Evolutionary conservation across 2,113 vertebrate species (phyloP), one percentile per base, ranked within the genome.

Genomic region (Calyptommatus sinebrachiatus): DNA sequence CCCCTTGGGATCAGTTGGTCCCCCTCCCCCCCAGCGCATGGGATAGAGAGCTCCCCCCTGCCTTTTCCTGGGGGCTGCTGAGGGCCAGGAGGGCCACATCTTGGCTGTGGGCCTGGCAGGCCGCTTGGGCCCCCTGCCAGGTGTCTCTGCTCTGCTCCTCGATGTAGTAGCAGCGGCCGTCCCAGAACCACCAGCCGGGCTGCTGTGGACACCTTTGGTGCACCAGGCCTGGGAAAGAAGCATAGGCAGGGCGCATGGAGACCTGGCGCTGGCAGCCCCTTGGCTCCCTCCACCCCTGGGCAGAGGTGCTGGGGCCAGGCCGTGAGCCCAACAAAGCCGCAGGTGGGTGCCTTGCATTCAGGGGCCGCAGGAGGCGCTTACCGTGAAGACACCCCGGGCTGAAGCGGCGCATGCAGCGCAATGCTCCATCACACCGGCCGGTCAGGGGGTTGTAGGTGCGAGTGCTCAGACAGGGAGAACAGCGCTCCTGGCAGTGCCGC

Each of bases 181-280:
- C 53, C 85, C 85, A 86, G 73, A 65, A 80, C 85, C 81, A 80
- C 85, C 85, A 86, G 69, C 76, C 77, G 9, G 84, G 57, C 5
- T n/a, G 28, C 28, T 6, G 48, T 1, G 85, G 85, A 28, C 85
- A 86, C 2, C 70, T 73, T 12, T 8, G 16, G 46, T 63, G 72
- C 20, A 83, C 78, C 18, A 86, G n/a, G 7, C 81, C 85, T 86
- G 62, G 53, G 45, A 65, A 35, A 20, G 7, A 57, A 50, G 45
- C 26, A 5, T 8, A 41, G 16, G 5, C 8, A 16, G 46, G 0
- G 16, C 68, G 41, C 6, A 35, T 61, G 6, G 10, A 24, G 29
- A 9, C 48, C 28, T 60, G 9, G 18, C 22, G 20, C 2, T 26
- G 26, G 4, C 11, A 2, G 9, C 2, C 5, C 10, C 53, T 62